Evolutionary conservation across 1,140 invertebrate species (phyloP), one percentile per base, ranked within the genome.

Genomic region (Pantala flavescens): DNA sequence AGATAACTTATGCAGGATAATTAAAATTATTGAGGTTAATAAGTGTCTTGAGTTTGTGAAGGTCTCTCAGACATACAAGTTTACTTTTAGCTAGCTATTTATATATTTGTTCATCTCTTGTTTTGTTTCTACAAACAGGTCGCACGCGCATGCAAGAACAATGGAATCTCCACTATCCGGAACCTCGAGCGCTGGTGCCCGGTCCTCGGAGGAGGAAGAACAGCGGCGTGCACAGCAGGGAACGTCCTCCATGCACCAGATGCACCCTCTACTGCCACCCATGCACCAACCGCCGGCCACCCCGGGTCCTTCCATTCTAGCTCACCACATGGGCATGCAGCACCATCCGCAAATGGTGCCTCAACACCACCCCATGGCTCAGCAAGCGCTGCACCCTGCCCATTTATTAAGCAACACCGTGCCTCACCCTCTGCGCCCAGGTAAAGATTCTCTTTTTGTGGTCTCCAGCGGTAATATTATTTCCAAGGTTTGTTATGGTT

Each of bases 141-240:
- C 79, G 76, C 73, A 71, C 75, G 75, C 77, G 75, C 77, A 78
- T 76, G 23, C 77, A 55, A 73, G 82, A 49, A 81, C 79, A 75
- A 76, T 81, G 75, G 82, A 84, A 75, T 85, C 83, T 77, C 83
- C 82, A 43, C 79, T 82, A 75, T 85, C 84, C 74, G 83, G 79
- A 9, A 80, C 83, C 43, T 84, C 84, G 76, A 85, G 84, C 76
- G 82, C 49, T 3, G 49, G 49, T 16, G 49, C 79, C 0, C 82
- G 79, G 74, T 84, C 84, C 75, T 84, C 82, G 79, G 83, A 83
- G 76, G 83, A 82, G 75, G 76, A 24, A 77, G 79, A 78, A 76
- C 74, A 63, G 49, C 14, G 49, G 5, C 49, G 49, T 21, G n/a
- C 49, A 5, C 49, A 19, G 16, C 49, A 63, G 49, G 49, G 16